Evolutionary conservation across 2,797 vertebrate species (phyloP).

Genomic region (Odontamblyopus lacepedii): DNA sequence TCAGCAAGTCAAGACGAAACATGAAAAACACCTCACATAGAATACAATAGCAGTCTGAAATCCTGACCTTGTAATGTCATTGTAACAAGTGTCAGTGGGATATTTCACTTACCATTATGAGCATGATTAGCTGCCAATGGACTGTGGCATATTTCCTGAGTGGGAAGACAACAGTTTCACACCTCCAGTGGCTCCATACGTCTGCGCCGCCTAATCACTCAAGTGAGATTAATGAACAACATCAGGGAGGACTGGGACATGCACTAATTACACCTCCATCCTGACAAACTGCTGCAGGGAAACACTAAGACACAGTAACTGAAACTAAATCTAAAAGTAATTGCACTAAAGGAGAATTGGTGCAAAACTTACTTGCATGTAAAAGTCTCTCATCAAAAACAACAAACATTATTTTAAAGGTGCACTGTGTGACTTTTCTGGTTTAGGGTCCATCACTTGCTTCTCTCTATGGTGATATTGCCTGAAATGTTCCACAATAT

Average conservation of each 20-base stretch:
- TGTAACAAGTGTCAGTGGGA: slow-evolving; percentile 54
- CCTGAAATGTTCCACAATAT: too few relatives aligned
- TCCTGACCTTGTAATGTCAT: slow-evolving; percentile 63
- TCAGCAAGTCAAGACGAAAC: too few relatives aligned
- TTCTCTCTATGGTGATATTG: too few relatives aligned
- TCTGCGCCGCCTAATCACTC: slow-evolving; percentile 69
- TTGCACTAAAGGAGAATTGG: not conserved
- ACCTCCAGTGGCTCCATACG: slow-evolving; percentile 66
- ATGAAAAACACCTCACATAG: too few relatives aligned
- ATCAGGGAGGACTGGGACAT: slow-evolving; percentile 66
- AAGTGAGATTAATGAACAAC: slow-evolving; percentile 77
- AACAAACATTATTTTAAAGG: not conserved
- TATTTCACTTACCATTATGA: slow-evolving; percentile 71
- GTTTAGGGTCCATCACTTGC: too few relatives aligned
- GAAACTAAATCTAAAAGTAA: slow-evolving; percentile 8
- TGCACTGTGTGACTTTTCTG: not conserved
- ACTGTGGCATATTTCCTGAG: slow-evolving; percentile 65
- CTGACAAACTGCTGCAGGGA: slow-evolving; percentile 45
- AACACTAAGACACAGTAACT: slow-evolving; percentile 28
- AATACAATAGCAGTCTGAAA: slow-evolving; percentile 24
- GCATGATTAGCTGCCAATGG: slow-evolving; percentile 76
- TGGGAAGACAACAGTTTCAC: slow-evolving; percentile 76
- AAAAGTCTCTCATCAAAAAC: too few relatives aligned
- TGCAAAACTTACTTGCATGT: not conserved
- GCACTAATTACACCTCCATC: slow-evolving; percentile 64